Percentiles rank a stretch among this genome's conserved stretches.
Evolutionary conservation across 2,888 invertebrate species (phyloP).

Genomic region (Empis stercorea): DNA sequence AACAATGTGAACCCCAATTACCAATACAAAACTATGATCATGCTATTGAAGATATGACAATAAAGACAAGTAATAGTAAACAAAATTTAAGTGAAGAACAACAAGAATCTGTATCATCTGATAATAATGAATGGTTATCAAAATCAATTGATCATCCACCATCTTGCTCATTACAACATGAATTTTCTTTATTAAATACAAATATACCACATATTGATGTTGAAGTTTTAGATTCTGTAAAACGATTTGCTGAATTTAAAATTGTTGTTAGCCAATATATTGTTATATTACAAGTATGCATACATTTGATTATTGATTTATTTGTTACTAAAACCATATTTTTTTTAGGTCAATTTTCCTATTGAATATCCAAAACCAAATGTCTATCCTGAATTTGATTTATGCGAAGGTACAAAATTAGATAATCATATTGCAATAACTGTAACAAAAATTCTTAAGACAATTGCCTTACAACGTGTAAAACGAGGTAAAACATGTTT

Average conservation of each 20-base stretch:
- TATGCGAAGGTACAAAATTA: conserved; percentile 52
- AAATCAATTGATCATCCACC: conserved; percentile 29
- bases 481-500: conserved; percentile 76
- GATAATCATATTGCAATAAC: conserved; percentile 58
- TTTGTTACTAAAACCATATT: not conserved
- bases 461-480: conserved; percentile 69
- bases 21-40: conserved; percentile 27
- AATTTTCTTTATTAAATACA: conserved; percentile 61
- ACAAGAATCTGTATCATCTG: conserved; percentile 35
- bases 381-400: conserved; percentile 51
- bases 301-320: not conserved
- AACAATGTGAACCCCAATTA: conserved; percentile 51
- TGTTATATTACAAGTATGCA: conserved; percentile 41
- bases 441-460: conserved; percentile 66
- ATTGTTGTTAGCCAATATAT: conserved; percentile 31
- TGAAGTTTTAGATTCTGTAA: conserved; percentile 37
- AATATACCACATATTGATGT: conserved; percentile 61
- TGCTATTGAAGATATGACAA: not conserved
- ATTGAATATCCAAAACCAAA: conserved; percentile 58
- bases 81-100: not conserved
- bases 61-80: not conserved
- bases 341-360: conserved; percentile 53
- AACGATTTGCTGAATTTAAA: conserved; percentile 40
- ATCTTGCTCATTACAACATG: conserved; percentile 48
- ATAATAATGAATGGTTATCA: conserved; percentile 27